These are phyloP conservation scores for Portevinia maculata DNA, from an alignment of 2,888 invertebrate species.

Conservation along the genomic window DNA sequence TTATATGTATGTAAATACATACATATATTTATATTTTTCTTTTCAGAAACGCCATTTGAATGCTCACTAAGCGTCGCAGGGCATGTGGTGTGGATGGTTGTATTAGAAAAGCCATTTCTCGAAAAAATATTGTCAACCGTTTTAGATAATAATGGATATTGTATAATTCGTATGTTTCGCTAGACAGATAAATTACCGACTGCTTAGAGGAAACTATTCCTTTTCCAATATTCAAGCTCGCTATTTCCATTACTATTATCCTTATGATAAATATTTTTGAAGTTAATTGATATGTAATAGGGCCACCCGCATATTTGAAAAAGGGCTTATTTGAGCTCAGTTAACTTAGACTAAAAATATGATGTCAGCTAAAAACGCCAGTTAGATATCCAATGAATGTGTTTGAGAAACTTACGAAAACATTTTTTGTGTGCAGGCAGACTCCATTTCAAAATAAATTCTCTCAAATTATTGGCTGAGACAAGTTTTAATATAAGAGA, in stretches of 20 bases:
- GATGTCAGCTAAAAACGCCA: too few species aligned
- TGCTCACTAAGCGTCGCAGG: slow-evolving; percentile 47
- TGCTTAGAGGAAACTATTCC: not conserved
- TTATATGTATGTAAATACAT: slow-evolving; percentile 10
- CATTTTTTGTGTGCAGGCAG: not conserved
- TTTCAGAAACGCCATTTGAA: slow-evolving; percentile 44
- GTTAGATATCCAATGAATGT: too few species aligned
- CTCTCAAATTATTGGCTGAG: slow-evolving; percentile 5
- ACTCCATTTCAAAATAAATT: slow-evolving; percentile 18
- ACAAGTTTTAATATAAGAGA: not conserved
- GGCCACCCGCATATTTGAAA: too few species aligned
- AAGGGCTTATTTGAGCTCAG: too few species aligned
- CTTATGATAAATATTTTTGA: too few species aligned
- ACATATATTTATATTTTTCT: slow-evolving; percentile 11
- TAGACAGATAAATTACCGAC: not conserved
- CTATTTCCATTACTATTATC: too few species aligned
- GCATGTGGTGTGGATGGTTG: slow-evolving; percentile 51
- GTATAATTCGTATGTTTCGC: slow-evolving; percentile 4
- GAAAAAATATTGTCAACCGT: slow-evolving; percentile 44
- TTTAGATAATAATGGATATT: slow-evolving; percentile 51
- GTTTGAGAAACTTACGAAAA: not conserved
- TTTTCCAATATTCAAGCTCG: too few species aligned
- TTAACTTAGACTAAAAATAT: too few species aligned
- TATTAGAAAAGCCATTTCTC: slow-evolving; percentile 43
- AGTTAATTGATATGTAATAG: too few species aligned